Evolutionary conservation across 2,888 invertebrate genomes (phyloP), one percentile per base, ranked within the genome.

Genomic region (Acanthosoma haemorrhoidale): DNA sequence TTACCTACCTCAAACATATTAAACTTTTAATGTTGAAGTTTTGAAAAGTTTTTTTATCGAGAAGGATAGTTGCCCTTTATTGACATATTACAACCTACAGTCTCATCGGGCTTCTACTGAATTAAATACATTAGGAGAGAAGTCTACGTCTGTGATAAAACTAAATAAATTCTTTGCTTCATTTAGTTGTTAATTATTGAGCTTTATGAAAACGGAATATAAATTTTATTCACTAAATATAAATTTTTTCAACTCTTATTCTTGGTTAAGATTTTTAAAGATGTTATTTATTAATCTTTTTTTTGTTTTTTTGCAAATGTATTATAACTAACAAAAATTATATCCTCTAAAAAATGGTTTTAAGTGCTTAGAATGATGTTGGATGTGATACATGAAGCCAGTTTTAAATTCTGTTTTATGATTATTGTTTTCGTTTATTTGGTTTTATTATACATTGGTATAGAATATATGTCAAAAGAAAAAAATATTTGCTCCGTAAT

Each of bases 321-420:
- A 41, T 64, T 64, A 31, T 64, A 64, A 64, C 64, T 39, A 64
- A 39, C 64, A 64, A 25, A 41, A 64, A 59, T 63, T 64, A 61
- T 69, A 51, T 71, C 71, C 66, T 63, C 71, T 41, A 15, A 69
- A 72, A 51, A 60, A 31, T 57, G 67, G 60, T 39, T 70, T 43
- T 71, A 72, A 72, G 71, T 71, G 72, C 71, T 71, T 72, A 72
- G 72, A 72, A 69, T 66, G 72, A 70, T 71, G 72, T 61, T 72
- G 72, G 72, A 72, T 72, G 72, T 72, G 72, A 72, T 72, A 72
- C 32, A 63, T 66, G 71, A 72, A 71, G 72, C 72, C 72, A 72
- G 71, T 71, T 67, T 70, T 57, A 18, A 51, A 51, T 25, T 41
- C 31, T 64, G 64, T 63, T 59, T 21, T 63, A 67, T 31, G 60